A percentile compares a stretch with the other conserved stretches of the same genome.
These are phyloP conservation scores for Drosophila falleni DNA, from an alignment of 2,888 invertebrate genomes.

Conservation along the genomic window DNA sequence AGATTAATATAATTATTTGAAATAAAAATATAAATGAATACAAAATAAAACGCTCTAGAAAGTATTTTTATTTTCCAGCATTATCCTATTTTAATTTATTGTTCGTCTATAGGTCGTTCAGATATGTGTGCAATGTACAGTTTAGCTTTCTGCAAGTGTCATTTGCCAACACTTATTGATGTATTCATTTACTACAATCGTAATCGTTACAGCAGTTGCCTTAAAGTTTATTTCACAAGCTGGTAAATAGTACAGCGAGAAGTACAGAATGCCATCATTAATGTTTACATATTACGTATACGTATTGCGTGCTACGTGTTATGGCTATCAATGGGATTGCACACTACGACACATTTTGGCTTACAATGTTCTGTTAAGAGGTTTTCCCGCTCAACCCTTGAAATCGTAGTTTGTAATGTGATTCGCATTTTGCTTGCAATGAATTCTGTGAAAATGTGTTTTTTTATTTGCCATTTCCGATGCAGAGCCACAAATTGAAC, in stretches of 20 bases:
- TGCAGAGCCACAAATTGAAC: constrained; percentile 73
- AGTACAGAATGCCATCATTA: constrained; percentile 30
- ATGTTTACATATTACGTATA: constrained; percentile 35
- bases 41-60: too few relatives aligned
- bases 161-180: not conserved
- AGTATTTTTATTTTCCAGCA: too few relatives aligned
- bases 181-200: constrained; percentile 8
- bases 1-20: too few relatives aligned
- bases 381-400: not conserved
- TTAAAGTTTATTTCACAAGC: constrained; percentile 24
- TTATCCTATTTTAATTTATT: not conserved
- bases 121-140: not conserved
- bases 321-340: constrained; percentile 40
- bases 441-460: constrained; percentile 54
- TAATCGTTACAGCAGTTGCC: constrained; percentile 15
- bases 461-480: constrained; percentile 68
- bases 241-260: not conserved
- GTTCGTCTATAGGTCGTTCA: not conserved
- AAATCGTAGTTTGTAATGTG: constrained; percentile 45
- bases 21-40: too few relatives aligned
- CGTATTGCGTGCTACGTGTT: constrained; percentile 35
- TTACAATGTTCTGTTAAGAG: constrained; percentile 52
- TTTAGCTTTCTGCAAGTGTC: not conserved
- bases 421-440: constrained; percentile 39
- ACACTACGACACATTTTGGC: constrained; percentile 59